A percentile compares a stretch with the other conserved stretches of the same genome.
Conservation (phyloP, 37 sponge, comb jelly and placozoan species). For the Cliona cf. orientalis region DNA sequence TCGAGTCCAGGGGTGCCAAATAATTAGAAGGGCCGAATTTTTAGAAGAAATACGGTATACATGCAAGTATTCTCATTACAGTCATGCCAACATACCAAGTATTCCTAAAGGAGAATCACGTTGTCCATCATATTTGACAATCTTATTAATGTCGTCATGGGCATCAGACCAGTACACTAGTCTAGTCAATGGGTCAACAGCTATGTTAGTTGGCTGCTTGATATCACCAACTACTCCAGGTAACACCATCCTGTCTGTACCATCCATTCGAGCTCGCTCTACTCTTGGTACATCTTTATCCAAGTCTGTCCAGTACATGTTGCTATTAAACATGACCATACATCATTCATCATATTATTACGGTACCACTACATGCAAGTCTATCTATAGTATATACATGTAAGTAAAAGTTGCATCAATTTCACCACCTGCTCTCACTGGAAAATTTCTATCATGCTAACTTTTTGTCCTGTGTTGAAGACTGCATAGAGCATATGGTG, state of each 20-base stretch:
- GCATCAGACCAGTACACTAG: slow-evolving; percentile 40
- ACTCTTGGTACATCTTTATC: slow-evolving; percentile 5
- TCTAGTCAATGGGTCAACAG: slow-evolving; percentile 20
- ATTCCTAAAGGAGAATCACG: too few relatives aligned
- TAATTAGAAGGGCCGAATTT: too few relatives aligned
- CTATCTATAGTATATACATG: background rate
- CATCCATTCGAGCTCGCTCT: slow-evolving; percentile 37
- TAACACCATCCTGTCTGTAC: background rate
- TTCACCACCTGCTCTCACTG: too few relatives aligned
- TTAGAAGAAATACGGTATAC: too few relatives aligned
- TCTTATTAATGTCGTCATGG: background rate
- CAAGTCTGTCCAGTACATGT: slow-evolving; percentile 44
- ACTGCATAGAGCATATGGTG: too few relatives aligned
- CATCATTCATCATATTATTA: background rate
- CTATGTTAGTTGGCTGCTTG: slow-evolving; percentile 13
- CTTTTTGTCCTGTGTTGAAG: too few relatives aligned
- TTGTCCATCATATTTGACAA: too few relatives aligned
- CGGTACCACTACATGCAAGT: background rate
- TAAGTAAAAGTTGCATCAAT: background rate
- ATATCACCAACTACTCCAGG: background rate
- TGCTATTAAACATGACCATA: background rate
- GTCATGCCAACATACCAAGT: too few relatives aligned
- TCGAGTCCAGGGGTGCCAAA: too few relatives aligned
- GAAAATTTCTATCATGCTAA: background rate
- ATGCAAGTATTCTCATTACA: too few relatives aligned